Evolutionary conservation across 1,140 invertebrate species (phyloP), one percentile per base, ranked within the genome.

Genomic region (Centruroides sculpturatus): DNA sequence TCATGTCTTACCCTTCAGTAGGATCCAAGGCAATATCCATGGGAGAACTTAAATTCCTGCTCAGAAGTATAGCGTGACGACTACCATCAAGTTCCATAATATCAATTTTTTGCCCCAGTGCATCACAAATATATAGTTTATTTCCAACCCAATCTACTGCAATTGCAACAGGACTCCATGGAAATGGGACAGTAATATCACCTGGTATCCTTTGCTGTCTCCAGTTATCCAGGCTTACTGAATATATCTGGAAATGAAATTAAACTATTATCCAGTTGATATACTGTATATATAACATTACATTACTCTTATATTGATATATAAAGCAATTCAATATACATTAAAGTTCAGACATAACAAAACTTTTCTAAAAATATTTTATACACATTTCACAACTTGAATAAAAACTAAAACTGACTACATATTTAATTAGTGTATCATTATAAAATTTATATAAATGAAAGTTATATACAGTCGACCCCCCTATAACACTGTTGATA

Each of bases 141-240:
- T 95, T 85, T 1, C 89, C 88, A 13, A 98, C 83, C 91, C 94
- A 98, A 75, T 99, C 95, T n/a, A 97, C 84, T 1, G 94, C 92
- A 10, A 98, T 72, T 3, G 88, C 85, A 3, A 87, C 85, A 0
- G 92, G 94, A 9, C 85, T 81, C 89, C 87, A 95, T 1, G 84
- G 86, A 7, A 86, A 89, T 0, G 85, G 83, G 11, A 87, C 74
- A 0, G 81, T 80, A 56, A 89, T 86, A 67, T 87, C 86, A 9
- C 50, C 68, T 34, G 10, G 48, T 57, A 51, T 58, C 41, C 59
- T 46, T n/a, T 55, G 50, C 8, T 57, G 46, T 61, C 65, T 61
- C 63, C 70, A 47, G 69, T 64, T n/a, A 72, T 77, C 51, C 57
- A 68, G 35, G 58, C 65, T 59, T 53, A 68, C 59, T 8, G 70